Evolutionary conservation across 2,797 vertebrate species (phyloP), one percentile per base, ranked within the genome.

Genomic region (Malurus leucopterus): DNA sequence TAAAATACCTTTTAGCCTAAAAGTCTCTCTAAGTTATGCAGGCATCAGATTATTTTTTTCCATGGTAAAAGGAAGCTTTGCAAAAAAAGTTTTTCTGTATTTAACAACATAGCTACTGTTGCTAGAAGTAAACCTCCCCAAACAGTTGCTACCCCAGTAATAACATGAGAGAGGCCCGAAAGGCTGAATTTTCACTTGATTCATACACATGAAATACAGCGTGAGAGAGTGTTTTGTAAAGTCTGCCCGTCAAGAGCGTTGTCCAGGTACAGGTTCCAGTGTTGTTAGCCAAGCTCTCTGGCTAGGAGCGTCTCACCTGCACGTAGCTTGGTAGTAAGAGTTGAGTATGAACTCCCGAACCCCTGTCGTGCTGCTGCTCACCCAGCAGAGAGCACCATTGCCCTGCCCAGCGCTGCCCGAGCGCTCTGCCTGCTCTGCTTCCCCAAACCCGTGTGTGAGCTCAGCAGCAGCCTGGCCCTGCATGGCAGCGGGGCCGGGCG

Each of bases 331-430:
- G 15, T 13, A 23, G 50, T 14, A 2, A 0, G 26, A 38, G 1
- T n/a, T 49, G 13, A 8, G 23, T 13, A 0, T 7, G 40, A 3
- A 0, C 32, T 24, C 1, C 23, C 4, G 54, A 62, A 84, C n/a
- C 0, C 7, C 24, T 86, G 86, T 22, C 27, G 5, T 93, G 34
- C 69, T 58, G 81, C 67, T 11, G 26, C 34, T 76, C 44, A 17
- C 72, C 96, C 97, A 95, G 97, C 93, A 98, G 97, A 96, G 94
- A 63, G 97, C 94, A 91, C 95, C 96, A 79, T 97, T 94, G 95
- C 88, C 91, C 93, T 86, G 53, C 90, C 63, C 77, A 79, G 41
- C 2, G 6, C 68, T 68, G n/a, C 36, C 11, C 81, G 51, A 1
- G 47, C 19, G 1, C 81, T 84, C 75, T 69, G 11, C 1, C 65